phyloP scores from a whole-genome alignment of 2,888 invertebrate species.

The Hyalella azteca region DNA sequence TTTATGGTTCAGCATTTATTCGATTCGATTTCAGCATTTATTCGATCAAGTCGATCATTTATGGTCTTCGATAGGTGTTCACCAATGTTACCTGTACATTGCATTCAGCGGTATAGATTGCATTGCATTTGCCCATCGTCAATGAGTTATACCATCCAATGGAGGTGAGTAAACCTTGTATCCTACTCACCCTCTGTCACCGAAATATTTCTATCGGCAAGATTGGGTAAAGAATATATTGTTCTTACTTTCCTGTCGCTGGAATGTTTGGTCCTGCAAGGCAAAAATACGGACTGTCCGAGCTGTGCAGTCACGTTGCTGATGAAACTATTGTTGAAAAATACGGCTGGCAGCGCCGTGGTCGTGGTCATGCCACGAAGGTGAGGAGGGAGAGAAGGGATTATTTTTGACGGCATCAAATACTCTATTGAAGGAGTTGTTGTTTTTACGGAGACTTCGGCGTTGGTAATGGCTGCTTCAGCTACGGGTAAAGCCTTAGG shows the following conservation, averaged over 20 bases:
- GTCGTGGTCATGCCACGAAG: constrained; percentile 10
- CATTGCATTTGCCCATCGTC: no score
- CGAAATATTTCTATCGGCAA: no score
- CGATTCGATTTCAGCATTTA: no score
- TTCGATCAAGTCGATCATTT: no score
- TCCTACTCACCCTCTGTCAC: no score
- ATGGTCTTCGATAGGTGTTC: no score
- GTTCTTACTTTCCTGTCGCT: constrained; percentile 18
- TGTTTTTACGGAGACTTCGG: not conserved
- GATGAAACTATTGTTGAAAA: constrained; percentile 71
- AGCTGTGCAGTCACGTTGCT: constrained; percentile 78
- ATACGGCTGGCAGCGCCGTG: constrained; percentile 1
- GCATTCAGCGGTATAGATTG: no score
- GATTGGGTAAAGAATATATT: not conserved
- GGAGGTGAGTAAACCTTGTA: no score
- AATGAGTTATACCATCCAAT: no score
- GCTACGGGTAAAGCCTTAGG: not conserved
- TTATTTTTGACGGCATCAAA: constrained; percentile 21
- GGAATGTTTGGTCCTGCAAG: constrained; percentile 67
- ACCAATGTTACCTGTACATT: no score
- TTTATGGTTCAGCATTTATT: no score
- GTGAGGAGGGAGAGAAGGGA: constrained; percentile 9
- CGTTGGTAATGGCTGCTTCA: not conserved
- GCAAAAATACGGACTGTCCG: constrained; percentile 78
- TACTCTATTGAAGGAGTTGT: constrained; percentile 20